Percentiles rank a stretch among this genome's conserved stretches.
Conservation (phyloP, 2,797 vertebrate species). For the Oophaga sylvatica region DNA sequence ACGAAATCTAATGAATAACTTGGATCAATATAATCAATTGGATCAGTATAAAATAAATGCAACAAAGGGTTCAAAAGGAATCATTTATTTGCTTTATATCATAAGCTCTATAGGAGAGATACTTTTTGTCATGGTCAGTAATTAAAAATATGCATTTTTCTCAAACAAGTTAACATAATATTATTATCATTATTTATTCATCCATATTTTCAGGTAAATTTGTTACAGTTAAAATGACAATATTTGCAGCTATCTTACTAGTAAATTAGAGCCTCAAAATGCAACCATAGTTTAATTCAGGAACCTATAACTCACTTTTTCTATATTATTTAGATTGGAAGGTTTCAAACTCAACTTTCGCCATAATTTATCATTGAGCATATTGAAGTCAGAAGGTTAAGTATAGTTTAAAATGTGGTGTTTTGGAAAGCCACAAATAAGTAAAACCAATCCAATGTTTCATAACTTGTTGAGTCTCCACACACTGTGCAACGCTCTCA, state of each 20-base stretch:
- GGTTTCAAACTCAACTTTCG: neutral
- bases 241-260: neutral
- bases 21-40: too few species aligned
- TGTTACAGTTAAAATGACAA: neutral
- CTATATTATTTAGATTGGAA: neutral
- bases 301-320: neutral
- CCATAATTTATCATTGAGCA: slow-evolving; percentile 9
- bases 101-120: neutral
- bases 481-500: slow-evolving; percentile 47
- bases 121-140: neutral
- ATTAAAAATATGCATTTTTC: neutral
- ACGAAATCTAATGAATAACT: too few species aligned
- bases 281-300: neutral
- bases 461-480: slow-evolving; percentile 55
- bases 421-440: slow-evolving; percentile 5
- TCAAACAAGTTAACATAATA: neutral
- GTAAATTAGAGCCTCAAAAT: neutral
- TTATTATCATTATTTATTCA: neutral
- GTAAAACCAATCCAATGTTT: slow-evolving; percentile 29
- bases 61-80: too few species aligned
- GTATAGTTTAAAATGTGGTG: neutral
- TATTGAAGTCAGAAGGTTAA: slow-evolving; percentile 17
- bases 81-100: too few species aligned
- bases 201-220: neutral
- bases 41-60: too few species aligned